Percentiles rank a stretch among this genome's conserved stretches.
These are phyloP conservation scores for Xenopus laevis DNA, from an alignment of 2,113 vertebrate species.

Conservation along the genomic window DNA sequence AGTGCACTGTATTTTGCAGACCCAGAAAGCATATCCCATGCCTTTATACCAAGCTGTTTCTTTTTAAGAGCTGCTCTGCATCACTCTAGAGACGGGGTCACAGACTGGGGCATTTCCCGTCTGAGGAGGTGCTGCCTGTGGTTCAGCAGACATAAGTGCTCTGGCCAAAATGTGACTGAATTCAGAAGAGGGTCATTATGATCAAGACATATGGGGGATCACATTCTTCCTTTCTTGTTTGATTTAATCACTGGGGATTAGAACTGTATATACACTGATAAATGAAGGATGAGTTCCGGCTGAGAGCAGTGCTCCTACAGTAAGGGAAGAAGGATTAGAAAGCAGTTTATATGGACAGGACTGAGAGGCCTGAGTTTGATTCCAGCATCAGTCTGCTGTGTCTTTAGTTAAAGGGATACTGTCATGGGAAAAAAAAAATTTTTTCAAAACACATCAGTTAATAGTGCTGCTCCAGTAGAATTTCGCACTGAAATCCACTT, in stretches of 20 bases:
- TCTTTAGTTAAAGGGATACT: too few relatives aligned
- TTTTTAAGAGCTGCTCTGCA: slow-evolving; percentile 52
- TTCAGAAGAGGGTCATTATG: slow-evolving; percentile 53
- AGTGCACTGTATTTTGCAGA: too few relatives aligned
- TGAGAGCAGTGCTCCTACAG: slow-evolving; percentile 14
- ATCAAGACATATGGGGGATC: slow-evolving; percentile 47
- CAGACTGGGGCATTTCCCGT: slow-evolving; percentile 67
- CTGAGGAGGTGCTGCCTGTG: slow-evolving; percentile 50
- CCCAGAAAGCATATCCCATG: slow-evolving; percentile 22
- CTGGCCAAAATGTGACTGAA: slow-evolving; percentile 59
- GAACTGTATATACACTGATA: slow-evolving; percentile 37
- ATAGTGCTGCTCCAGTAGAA: too few relatives aligned
- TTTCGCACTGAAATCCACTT: too few relatives aligned
- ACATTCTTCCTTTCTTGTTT: slow-evolving; percentile 54
- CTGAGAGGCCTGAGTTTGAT: too few relatives aligned
- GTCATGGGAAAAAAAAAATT: too few relatives aligned
- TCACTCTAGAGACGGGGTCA: slow-evolving; percentile 58
- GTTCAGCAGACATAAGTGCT: slow-evolving; percentile 57
- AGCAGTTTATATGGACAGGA: too few relatives aligned
- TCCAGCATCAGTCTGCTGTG: too few relatives aligned
- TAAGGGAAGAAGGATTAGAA: neutral
- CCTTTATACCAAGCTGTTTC: slow-evolving; percentile 11
- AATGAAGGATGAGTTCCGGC: slow-evolving; percentile 49
- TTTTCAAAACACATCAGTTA: too few relatives aligned
- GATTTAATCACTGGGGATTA: slow-evolving; percentile 54